Percentiles rank a stretch among this genome's conserved stretches.
Conservation (phyloP, 1,140 invertebrate species). For the Portunus trituberculatus region DNA sequence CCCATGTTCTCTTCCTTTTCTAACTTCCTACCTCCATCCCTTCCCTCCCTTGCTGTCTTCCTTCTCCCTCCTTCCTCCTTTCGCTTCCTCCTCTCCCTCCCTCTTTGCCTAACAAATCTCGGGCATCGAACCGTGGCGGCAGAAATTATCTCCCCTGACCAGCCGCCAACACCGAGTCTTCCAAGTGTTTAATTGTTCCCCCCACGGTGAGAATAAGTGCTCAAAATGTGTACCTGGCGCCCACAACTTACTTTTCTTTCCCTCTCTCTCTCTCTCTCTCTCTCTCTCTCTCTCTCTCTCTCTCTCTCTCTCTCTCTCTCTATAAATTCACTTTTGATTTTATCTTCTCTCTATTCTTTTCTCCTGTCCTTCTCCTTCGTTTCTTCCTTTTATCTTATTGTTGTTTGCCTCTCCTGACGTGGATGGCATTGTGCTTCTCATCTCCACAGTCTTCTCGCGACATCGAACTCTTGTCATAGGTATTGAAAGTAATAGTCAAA, state of each 20-base stretch:
- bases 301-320: background rate
- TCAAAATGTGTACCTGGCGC: background rate
- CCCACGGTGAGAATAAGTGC: conserved; percentile 5
- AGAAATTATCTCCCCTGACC: background rate
- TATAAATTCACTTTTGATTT: background rate
- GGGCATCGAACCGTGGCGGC: conserved; percentile 6
- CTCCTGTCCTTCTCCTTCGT: background rate
- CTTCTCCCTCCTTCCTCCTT: background rate
- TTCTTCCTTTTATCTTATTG: too few relatives aligned
- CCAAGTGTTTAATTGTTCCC: background rate
- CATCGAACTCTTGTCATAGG: too few relatives aligned
- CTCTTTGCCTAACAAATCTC: conserved; percentile 22
- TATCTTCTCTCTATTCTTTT: background rate
- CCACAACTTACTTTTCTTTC: background rate
- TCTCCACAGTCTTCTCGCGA: too few relatives aligned
- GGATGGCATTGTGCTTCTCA: too few relatives aligned
- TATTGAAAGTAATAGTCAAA: too few relatives aligned
- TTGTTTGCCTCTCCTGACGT: too few relatives aligned
- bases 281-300: background rate
- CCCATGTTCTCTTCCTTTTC: background rate
- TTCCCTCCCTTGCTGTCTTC: background rate
- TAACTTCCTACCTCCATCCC: background rate
- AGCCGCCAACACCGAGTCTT: background rate
- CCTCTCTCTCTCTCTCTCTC: background rate
- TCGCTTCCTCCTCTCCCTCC: background rate